Evolutionary conservation across 1,140 invertebrate species (phyloP).

Genomic region (Wasmannia auropunctata): DNA sequence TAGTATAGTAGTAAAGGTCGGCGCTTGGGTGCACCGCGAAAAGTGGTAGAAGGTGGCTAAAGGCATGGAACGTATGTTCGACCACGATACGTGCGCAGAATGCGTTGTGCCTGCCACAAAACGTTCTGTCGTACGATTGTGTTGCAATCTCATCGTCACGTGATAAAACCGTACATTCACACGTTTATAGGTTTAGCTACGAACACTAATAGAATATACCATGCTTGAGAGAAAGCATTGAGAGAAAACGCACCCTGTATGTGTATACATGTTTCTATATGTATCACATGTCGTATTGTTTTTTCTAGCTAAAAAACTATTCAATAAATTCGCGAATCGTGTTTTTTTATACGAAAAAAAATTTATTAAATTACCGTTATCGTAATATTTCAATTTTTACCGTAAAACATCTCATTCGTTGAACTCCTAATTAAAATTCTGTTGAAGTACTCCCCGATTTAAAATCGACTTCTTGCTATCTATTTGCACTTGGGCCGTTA

Average conservation of each 20-base stretch:
- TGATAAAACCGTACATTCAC: constrained; percentile 5
- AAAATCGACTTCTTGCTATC: background rate
- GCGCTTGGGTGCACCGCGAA: constrained; percentile 60
- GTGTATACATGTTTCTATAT: background rate
- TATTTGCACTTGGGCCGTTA: background rate
- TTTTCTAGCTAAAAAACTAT: background rate
- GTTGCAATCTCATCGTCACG: constrained; percentile 35
- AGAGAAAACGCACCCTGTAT: no score
- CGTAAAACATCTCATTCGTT: background rate
- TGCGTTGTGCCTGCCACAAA: constrained; percentile 72
- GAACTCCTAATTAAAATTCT: background rate
- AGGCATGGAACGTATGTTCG: constrained; percentile 57
- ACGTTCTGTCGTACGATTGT: constrained; percentile 72
- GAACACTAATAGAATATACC: no score
- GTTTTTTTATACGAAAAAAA: background rate
- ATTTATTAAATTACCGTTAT: background rate
- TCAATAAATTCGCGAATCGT: background rate
- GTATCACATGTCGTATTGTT: background rate
- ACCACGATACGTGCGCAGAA: constrained; percentile 72
- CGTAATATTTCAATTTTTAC: background rate
- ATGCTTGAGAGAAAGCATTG: background rate
- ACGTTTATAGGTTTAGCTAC: background rate
- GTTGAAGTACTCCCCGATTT: background rate
- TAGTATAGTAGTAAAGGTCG: constrained; percentile 62
- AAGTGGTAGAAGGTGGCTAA: constrained; percentile 57